Evolutionary conservation across 2,113 vertebrate genomes (phyloP), one percentile per base, ranked within the genome.

Genomic region (Furnarius figulus): DNA sequence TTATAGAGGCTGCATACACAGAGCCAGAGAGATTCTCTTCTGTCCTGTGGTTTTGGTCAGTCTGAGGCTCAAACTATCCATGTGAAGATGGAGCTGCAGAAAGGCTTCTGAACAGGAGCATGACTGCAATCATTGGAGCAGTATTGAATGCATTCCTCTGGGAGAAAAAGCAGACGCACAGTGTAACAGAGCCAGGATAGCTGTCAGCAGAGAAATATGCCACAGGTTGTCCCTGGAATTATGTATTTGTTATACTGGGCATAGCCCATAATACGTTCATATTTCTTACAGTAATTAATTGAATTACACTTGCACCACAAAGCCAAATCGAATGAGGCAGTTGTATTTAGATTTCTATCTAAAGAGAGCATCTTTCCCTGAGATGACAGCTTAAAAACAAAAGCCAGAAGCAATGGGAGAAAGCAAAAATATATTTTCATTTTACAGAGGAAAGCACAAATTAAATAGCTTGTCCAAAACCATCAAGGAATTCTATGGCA

Each of bases 261-360:
- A 74, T 88, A 93, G 78, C 49, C 70, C 78, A 44, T 49, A 44
- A 76, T 71, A 59, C 44, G 65, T 81, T 90, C 80, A 85, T 94
- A 62, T 94, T 95, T 95, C 84, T 93, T 90, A 52, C 39, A 27
- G 52, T 90, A 94, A 87, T 91, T 94, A 93, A 96, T 94, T 73
- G 44, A 82, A 96, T 96, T 95, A 92, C 40, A 58, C 56, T 94
- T 84, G 66, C 40, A 79, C 67, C 56, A 79, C 40, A 75, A 96
- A 84, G 80, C 66, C 76, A 85, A 90, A 90, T 90, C 50, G 37
- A 90, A 91, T 76, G 73, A 96, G 83, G 49, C 27, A 37, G 61
- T 93, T 93, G 55, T 52, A 40, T 88, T 91, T 88, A 92, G 88
- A 80, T 91, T 63, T 73, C 63, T 77, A 2, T 72, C 74, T 92